Conservation (phyloP, 2,888 invertebrate species). For the Chloromyia formosa region DNA sequence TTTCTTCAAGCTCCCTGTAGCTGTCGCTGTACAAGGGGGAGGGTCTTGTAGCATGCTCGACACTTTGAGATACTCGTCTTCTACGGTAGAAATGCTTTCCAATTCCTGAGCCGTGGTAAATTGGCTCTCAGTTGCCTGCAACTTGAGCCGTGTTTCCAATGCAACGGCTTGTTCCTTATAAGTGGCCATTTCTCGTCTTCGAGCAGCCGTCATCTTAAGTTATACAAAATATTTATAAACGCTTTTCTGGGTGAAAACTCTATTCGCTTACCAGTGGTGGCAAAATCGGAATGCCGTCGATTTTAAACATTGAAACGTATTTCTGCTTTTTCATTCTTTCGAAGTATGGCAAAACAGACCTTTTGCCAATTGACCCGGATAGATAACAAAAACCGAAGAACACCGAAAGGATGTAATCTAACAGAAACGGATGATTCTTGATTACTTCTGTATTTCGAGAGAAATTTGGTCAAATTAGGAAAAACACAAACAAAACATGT, state of each 20-base stretch:
- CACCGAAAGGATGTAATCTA: too few species aligned
- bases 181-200: conserved; percentile 55
- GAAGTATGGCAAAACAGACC: background rate
- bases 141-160: conserved; percentile 52
- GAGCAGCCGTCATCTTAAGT: conserved; percentile 59
- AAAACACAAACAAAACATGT: conserved; percentile 29
- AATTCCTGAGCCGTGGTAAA: conserved; percentile 26
- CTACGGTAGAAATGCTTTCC: conserved; percentile 37
- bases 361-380: too few species aligned
- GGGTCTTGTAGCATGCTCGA: conserved; percentile 47
- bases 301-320: conserved; percentile 57
- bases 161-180: conserved; percentile 55
- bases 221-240: conserved; percentile 2
- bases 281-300: conserved; percentile 61
- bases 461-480: too few species aligned
- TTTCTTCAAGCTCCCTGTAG: conserved; percentile 55
- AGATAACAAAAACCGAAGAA: too few species aligned
- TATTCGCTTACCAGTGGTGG: conserved; percentile 59
- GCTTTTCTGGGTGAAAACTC: background rate
- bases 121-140: background rate
- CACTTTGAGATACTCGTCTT: conserved; percentile 49
- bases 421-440: too few species aligned
- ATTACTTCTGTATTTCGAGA: too few species aligned
- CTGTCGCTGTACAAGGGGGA: background rate
- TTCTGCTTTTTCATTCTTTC: conserved; percentile 40